Conservation (phyloP, 2,888 invertebrate genomes). For the Didymodactylos carnosus region DNA sequence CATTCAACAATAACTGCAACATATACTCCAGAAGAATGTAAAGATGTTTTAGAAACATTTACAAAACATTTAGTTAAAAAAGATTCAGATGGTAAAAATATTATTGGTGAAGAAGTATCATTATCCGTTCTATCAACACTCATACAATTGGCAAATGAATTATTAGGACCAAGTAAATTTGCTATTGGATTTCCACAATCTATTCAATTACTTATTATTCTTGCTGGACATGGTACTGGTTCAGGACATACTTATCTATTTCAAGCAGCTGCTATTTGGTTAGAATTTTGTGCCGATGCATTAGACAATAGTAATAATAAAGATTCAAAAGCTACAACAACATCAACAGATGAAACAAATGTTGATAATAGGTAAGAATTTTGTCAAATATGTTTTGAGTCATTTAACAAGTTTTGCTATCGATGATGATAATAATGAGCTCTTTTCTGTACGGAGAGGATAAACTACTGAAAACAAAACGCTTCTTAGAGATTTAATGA, state of each 20-base stretch:
- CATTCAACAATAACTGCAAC: not conserved
- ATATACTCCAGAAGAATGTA: not conserved
- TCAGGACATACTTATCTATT: conserved; percentile 7
- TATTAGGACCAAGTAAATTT: not conserved
- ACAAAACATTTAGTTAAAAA: not conserved
- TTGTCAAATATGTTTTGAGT: not conserved
- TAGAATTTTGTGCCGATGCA: not conserved
- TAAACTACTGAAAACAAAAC: too few species aligned
- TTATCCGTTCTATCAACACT: not conserved
- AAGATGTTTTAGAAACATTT: not conserved
- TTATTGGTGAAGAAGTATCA: not conserved
- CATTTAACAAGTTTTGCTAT: too few species aligned
- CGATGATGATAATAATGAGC: not conserved
- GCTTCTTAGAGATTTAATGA: too few species aligned
- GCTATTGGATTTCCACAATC: not conserved
- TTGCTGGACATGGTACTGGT: conserved; percentile 3
- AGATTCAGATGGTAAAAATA: not conserved
- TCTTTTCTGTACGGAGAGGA: too few species aligned
- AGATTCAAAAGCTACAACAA: not conserved
- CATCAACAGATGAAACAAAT: not conserved
- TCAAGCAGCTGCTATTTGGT: conserved; percentile 7
- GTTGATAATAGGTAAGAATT: not conserved
- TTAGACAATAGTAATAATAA: not conserved
- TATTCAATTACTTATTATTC: not conserved
- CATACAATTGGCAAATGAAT: conserved; percentile 2